Conservation (phyloP, 2,113 vertebrate genomes). For the Lipotes vexillifer region DNA sequence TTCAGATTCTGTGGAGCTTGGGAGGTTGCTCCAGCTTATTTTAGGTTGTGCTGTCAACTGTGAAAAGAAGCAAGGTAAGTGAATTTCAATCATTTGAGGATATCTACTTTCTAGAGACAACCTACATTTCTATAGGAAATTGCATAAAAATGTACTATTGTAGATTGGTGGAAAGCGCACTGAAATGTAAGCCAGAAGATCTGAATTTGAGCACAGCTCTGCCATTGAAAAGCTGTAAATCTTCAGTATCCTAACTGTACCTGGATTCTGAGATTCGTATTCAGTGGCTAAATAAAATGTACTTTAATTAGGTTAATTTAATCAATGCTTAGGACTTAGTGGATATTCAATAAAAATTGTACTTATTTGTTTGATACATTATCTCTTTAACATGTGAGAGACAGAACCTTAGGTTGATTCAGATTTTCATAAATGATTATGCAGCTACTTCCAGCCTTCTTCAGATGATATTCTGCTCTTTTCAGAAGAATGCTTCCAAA, state of each 20-base stretch:
- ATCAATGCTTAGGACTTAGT: neutral
- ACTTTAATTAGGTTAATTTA: constrained; percentile 21
- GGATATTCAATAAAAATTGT: neutral
- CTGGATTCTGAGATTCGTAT: neutral
- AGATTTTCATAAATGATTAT: constrained; percentile 31
- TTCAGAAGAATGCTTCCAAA: neutral
- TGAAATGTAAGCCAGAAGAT: neutral
- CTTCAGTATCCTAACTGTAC: neutral
- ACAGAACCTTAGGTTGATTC: neutral
- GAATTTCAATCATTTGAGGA: neutral
- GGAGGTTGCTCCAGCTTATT: constrained; percentile 94
- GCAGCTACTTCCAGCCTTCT: neutral
- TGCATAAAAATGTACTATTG: neutral
- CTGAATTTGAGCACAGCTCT: neutral
- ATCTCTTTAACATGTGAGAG: neutral
- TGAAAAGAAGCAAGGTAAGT: constrained; percentile 94
- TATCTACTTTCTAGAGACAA: neutral
- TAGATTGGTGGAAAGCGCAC: neutral
- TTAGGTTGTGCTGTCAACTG: constrained; percentile 97
- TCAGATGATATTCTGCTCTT: neutral
- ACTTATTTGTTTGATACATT: neutral
- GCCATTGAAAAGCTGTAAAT: neutral
- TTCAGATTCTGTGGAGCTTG: constrained; percentile 87
- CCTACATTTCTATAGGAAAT: neutral
- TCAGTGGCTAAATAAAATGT: neutral